Evolutionary conservation across 2,113 vertebrate genomes (phyloP).

Genomic region (Argyrosomus japonicus): DNA sequence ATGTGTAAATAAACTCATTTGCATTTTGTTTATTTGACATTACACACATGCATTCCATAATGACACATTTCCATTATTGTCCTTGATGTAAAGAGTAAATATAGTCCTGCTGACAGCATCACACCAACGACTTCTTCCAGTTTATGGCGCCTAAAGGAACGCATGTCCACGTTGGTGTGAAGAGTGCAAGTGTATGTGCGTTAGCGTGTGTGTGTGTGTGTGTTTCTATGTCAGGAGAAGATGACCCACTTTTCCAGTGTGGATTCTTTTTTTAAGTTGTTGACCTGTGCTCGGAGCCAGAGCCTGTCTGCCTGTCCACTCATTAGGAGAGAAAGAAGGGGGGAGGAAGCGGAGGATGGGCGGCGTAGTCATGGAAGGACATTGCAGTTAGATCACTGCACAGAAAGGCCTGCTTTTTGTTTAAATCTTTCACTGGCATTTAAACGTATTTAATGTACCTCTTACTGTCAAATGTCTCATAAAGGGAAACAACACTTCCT

Average conservation of each 20-base stretch:
- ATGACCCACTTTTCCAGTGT: slow-evolving; percentile 72
- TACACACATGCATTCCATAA: not conserved
- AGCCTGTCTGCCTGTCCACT: slow-evolving; percentile 61
- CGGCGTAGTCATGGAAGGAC: slow-evolving; percentile 42
- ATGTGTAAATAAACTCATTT: not conserved
- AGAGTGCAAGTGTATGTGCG: not conserved
- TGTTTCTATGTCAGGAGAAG: slow-evolving; percentile 48
- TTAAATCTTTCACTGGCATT: not conserved
- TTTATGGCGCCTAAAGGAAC: not conserved
- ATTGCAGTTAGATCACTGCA: slow-evolving; percentile 39
- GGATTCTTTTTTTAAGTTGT: slow-evolving; percentile 63
- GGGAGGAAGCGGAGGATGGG: not conserved
- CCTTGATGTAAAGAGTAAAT: not conserved
- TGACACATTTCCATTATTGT: not conserved
- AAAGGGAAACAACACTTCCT: slow-evolving; percentile 7
- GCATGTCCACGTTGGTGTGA: not conserved
- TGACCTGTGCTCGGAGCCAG: slow-evolving; percentile 66
- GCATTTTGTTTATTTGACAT: not conserved
- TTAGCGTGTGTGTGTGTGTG: slow-evolving; percentile 22
- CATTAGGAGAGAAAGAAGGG: slow-evolving; percentile 34
- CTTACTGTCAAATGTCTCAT: slow-evolving; percentile 22
- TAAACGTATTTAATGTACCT: not conserved
- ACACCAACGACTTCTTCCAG: not conserved
- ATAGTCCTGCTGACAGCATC: slow-evolving; percentile 9
- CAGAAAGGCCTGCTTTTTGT: slow-evolving; percentile 23